These are phyloP conservation scores for Luffia ferchaultella DNA, from an alignment of 2,888 invertebrate species.

Conservation along the genomic window DNA sequence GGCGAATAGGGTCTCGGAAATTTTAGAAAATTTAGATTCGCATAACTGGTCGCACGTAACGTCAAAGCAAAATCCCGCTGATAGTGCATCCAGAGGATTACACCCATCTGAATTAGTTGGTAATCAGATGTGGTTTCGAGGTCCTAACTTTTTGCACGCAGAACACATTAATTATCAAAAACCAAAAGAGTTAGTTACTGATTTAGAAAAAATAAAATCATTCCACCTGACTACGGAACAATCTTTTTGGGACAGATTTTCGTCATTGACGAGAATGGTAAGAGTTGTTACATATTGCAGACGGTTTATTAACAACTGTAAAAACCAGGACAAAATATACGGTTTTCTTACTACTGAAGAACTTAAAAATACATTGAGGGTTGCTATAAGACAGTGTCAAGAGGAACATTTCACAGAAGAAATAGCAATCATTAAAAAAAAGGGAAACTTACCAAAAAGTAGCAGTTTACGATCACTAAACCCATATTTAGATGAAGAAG, in stretches of 20 bases:
- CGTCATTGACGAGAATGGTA: neutral
- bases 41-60: slow-evolving; percentile 10
- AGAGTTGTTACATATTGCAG: neutral
- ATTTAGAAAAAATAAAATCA: neutral
- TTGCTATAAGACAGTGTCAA: neutral
- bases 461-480: slow-evolving; percentile 12
- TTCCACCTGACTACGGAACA: too few species aligned
- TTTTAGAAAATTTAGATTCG: slow-evolving; percentile 4
- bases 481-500: too few species aligned
- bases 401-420: slow-evolving; percentile 2
- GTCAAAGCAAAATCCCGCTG: slow-evolving; percentile 12
- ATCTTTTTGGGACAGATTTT: neutral
- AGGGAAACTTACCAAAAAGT: slow-evolving; percentile 11
- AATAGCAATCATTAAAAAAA: slow-evolving; percentile 9
- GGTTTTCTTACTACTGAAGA: neutral
- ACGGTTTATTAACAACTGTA: neutral
- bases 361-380: neutral
- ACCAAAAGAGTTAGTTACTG: neutral
- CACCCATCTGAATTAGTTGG: slow-evolving; percentile 7
- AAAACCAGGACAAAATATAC: neutral
- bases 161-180: neutral
- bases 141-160: slow-evolving; percentile 6
- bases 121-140: slow-evolving; percentile 6
- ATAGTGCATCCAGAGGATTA: slow-evolving; percentile 10
- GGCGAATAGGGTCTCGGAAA: slow-evolving; percentile 16